Evolutionary conservation across 2,888 invertebrate genomes (phyloP).

Genomic region (Uropetala carovei): DNA sequence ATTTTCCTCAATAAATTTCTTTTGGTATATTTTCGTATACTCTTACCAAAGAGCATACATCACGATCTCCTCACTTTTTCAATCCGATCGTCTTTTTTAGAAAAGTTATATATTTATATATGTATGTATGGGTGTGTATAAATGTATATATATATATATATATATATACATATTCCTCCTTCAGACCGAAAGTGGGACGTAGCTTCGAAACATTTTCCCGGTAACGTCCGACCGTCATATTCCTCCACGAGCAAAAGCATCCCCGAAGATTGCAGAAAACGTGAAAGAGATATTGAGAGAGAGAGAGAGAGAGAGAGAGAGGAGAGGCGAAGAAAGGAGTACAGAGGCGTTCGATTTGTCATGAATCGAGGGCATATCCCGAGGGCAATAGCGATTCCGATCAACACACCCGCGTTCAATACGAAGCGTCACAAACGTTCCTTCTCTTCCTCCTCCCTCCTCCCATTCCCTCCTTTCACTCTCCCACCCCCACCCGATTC

Average conservation of each 20-base stretch:
- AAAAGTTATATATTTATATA: not conserved
- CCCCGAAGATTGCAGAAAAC: not conserved
- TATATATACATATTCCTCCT: no score
- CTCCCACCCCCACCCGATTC: not conserved
- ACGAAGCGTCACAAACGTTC: not conserved
- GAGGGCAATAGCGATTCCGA: conserved; percentile 38
- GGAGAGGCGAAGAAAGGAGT: no score
- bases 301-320: not conserved
- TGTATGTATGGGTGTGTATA: no score
- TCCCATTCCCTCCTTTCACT: not conserved
- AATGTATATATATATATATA: no score
- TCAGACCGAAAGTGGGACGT: not conserved
- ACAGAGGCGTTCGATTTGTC: conserved; percentile 33
- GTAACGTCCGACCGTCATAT: not conserved
- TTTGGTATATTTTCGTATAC: no score
- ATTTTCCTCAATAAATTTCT: no score
- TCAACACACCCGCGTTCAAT: conserved; percentile 25
- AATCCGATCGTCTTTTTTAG: not conserved
- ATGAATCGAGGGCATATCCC: conserved; percentile 25
- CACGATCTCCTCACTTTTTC: not conserved
- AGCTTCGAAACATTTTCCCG: not conserved
- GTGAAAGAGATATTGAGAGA: conserved; percentile 28
- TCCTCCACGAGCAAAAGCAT: not conserved
- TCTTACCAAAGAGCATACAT: no score
- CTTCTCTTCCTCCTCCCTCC: not conserved